Conservation (phyloP, 2,797 vertebrate genomes). For the Premnoplex brunnescens region DNA sequence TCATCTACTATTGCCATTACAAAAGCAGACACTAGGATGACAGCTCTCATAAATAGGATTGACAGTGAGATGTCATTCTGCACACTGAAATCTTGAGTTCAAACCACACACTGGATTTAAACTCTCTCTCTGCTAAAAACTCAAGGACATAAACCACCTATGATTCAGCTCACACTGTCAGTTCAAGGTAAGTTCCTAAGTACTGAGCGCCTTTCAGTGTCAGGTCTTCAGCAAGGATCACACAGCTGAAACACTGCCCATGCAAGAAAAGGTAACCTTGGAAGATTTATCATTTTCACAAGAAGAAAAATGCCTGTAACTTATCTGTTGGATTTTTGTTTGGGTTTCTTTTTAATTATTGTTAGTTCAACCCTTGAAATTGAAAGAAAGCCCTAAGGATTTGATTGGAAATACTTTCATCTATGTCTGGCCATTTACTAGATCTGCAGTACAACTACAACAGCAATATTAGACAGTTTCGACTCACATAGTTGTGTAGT, state of each 20-base stretch:
- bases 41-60: not conserved
- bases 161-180: not conserved
- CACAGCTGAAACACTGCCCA: not conserved
- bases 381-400: not conserved
- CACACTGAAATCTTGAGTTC: not conserved
- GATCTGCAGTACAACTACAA: not conserved
- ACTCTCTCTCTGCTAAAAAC: not conserved
- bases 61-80: not conserved
- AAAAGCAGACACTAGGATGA: not conserved
- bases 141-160: not conserved
- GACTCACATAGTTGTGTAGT: not conserved
- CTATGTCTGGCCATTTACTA: not conserved
- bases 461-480: not conserved
- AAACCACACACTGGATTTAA: not conserved
- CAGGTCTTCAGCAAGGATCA: not conserved
- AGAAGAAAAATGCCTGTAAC: not conserved
- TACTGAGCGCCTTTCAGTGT: not conserved
- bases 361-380: not conserved
- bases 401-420: not conserved
- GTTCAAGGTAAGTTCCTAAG: not conserved
- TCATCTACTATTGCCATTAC: not conserved
- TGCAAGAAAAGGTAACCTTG: not conserved
- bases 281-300: not conserved
- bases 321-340: not conserved
- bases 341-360: rapidly evolving